These are phyloP conservation scores for Diprion similis DNA, from an alignment of 1,140 invertebrate species.

Conservation along the genomic window DNA sequence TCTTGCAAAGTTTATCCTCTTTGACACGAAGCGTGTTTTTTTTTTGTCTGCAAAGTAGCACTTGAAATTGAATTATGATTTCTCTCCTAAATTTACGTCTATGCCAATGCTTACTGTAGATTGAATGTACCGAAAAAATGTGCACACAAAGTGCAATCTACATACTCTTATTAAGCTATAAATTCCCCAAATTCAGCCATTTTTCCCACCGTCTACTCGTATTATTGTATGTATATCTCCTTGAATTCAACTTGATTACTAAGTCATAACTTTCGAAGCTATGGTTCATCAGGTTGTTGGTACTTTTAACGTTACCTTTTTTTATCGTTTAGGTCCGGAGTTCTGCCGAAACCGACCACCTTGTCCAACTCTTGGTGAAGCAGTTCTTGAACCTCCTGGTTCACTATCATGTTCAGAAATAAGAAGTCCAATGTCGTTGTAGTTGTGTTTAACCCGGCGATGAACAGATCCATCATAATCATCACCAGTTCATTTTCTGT, in stretches of 20 bases:
- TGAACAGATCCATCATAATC: slow-evolving; percentile 75
- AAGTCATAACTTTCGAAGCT: neutral
- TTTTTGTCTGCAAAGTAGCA: too few relatives aligned
- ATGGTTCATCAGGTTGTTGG: slow-evolving; percentile 13
- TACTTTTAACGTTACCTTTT: slow-evolving; percentile 44
- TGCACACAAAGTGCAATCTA: too few relatives aligned
- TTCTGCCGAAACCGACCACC: slow-evolving; percentile 54
- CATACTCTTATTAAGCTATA: too few relatives aligned
- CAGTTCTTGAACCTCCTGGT: slow-evolving; percentile 72
- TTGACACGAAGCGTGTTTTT: too few relatives aligned
- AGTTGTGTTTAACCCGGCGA: slow-evolving; percentile 77
- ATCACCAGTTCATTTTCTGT: slow-evolving; percentile 74
- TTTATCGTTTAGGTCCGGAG: slow-evolving; percentile 56
- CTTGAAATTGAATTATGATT: too few relatives aligned
- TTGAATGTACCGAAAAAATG: too few relatives aligned
- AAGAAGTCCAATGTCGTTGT: slow-evolving; percentile 75
- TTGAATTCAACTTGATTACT: neutral
- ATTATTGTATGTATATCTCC: neutral
- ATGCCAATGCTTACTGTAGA: too few relatives aligned
- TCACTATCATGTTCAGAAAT: slow-evolving; percentile 71
- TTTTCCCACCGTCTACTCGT: too few relatives aligned
- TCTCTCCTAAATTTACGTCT: too few relatives aligned
- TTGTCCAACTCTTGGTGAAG: slow-evolving; percentile 71
- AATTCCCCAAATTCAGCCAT: too few relatives aligned
- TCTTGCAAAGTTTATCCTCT: too few relatives aligned